Percentiles rank a stretch among this genome's conserved stretches.
phyloP scores from a whole-genome alignment of 2,888 invertebrate species.

The Plagodis pulveraria region DNA sequence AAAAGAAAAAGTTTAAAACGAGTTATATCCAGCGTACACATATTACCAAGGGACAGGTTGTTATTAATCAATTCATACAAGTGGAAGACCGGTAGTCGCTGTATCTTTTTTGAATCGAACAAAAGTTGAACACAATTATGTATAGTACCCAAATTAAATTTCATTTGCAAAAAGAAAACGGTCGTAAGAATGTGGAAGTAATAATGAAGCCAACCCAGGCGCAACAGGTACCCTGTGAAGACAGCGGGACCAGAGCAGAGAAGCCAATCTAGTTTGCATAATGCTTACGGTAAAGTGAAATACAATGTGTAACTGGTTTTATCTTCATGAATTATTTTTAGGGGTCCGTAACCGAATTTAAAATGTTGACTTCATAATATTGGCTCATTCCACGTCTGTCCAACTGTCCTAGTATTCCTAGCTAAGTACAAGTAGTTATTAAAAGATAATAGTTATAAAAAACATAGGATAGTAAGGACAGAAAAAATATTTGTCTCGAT shows the following conservation, averaged over 20 bases:
- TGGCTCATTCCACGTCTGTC: too few species aligned
- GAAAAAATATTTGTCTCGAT: too few species aligned
- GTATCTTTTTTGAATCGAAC: slow-evolving; percentile 4
- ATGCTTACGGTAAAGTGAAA: slow-evolving; percentile 26
- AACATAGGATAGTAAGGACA: too few species aligned
- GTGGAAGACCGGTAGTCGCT: slow-evolving; percentile 19
- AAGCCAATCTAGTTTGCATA: slow-evolving; percentile 25
- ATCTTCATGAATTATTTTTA: background rate
- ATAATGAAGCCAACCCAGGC: slow-evolving; percentile 8
- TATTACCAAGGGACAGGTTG: background rate
- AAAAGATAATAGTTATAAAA: too few species aligned
- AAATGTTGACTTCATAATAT: too few species aligned
- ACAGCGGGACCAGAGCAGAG: background rate
- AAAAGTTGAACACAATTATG: slow-evolving; percentile 13
- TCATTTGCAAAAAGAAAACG: slow-evolving; percentile 14
- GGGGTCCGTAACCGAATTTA: too few species aligned
- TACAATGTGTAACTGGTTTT: slow-evolving; percentile 17
- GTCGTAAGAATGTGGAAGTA: slow-evolving; percentile 4
- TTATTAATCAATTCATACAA: slow-evolving; percentile 12
- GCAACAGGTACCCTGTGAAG: slow-evolving; percentile 9
- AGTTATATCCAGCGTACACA: background rate
- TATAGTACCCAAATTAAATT: slow-evolving; percentile 17
- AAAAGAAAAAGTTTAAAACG: too few species aligned
- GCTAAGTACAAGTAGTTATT: too few species aligned
- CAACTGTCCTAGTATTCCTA: too few species aligned